These are phyloP conservation scores for Lepus europaeus DNA, from an alignment of 2,113 vertebrate genomes.

Conservation along the genomic window DNA sequence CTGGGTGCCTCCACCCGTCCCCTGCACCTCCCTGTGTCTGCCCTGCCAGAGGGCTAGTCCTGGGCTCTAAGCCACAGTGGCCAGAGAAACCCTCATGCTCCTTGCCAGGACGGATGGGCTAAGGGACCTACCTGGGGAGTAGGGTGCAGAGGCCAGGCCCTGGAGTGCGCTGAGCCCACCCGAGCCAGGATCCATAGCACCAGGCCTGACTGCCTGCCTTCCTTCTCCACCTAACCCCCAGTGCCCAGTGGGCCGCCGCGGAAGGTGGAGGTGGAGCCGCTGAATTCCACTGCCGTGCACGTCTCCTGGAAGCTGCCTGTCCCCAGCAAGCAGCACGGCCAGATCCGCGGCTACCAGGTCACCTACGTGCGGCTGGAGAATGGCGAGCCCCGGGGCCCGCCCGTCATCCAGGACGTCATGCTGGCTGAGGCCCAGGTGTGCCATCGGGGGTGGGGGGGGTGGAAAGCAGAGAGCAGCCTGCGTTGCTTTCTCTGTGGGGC, in stretches of 20 bases:
- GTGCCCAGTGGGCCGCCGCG: conserved; percentile 97
- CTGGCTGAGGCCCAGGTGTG: conserved; percentile 95
- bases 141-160: background rate
- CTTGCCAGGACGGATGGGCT: background rate
- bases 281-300: conserved; percentile 95
- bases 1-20: background rate
- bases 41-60: background rate
- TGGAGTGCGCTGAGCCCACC: background rate
- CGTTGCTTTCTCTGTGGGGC: background rate
- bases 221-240: conserved; percentile 82
- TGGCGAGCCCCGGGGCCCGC: conserved; percentile 93
- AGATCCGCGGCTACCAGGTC: conserved; percentile 97
- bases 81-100: background rate
- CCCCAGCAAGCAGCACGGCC: conserved; percentile 94
- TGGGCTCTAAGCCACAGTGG: background rate
- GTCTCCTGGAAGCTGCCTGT: conserved; percentile 96
- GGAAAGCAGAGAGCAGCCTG: fast-evolving
- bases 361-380: conserved; percentile 94
- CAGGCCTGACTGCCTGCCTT: conserved; percentile 21
- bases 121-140: background rate
- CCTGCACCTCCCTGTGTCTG: background rate
- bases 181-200: background rate
- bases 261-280: conserved; percentile 93
- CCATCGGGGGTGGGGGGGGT: background rate
- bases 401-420: conserved; percentile 93